Evolutionary conservation across 2,113 vertebrate genomes (phyloP).

Genomic region (Ailurus styani): DNA sequence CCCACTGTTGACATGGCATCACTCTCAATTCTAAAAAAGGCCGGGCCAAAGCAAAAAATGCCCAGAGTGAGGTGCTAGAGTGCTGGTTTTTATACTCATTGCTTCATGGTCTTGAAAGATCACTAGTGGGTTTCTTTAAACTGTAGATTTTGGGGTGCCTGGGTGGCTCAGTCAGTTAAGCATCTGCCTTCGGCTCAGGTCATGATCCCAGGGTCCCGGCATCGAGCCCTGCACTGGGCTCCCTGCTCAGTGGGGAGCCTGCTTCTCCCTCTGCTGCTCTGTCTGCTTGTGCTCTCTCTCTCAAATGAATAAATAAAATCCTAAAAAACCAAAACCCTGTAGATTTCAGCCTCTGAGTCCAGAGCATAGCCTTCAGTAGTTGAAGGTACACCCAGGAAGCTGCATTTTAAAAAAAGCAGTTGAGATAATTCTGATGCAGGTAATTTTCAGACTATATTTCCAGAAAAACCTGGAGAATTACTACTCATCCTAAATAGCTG

Average conservation of each 20-base stretch:
- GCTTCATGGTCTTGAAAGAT: neutral
- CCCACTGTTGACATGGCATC: accelerated
- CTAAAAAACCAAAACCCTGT: neutral
- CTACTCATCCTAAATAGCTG: neutral
- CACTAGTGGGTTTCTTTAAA: neutral
- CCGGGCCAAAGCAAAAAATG: neutral
- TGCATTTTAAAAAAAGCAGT: neutral
- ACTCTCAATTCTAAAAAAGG: neutral
- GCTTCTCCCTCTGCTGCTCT: neutral
- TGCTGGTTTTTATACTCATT: neutral
- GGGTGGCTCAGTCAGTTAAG: neutral
- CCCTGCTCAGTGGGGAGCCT: neutral
- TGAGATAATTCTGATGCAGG: neutral
- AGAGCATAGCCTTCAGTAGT: neutral
- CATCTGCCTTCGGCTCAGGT: neutral
- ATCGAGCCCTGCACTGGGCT: neutral
- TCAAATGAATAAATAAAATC: neutral
- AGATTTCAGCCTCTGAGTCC: neutral
- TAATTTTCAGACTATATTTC: neutral
- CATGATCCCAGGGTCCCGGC: neutral
- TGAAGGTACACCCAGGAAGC: neutral
- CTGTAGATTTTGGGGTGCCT: neutral
- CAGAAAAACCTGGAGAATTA: neutral
- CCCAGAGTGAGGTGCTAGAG: neutral
- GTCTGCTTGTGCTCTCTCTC: neutral